Conservation (phyloP, 2,888 invertebrate species). For the Gryllus longicercus region DNA sequence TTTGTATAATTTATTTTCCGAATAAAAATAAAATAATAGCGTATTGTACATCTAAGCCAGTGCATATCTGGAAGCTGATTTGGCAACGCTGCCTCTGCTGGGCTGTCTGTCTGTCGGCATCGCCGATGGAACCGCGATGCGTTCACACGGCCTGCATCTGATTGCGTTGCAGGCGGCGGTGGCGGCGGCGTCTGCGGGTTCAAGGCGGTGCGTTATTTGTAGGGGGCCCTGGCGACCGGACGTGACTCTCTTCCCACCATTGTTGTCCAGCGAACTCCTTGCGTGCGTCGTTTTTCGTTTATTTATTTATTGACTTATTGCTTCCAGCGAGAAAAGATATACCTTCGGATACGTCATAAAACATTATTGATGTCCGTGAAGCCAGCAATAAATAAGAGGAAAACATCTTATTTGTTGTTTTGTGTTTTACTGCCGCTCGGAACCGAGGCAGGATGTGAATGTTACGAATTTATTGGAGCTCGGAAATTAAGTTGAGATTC, state of each 20-base stretch:
- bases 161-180: not conserved
- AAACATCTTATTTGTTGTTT: slow-evolving; percentile 17
- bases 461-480: slow-evolving; percentile 2
- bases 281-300: not conserved
- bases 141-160: slow-evolving; percentile 1
- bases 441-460: slow-evolving; percentile 1
- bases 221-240: not conserved
- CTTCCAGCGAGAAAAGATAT: not conserved
- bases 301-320: slow-evolving; percentile 17
- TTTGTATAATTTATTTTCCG: too few relatives aligned
- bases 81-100: too few relatives aligned
- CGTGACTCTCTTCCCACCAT: slow-evolving; percentile 2
- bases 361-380: slow-evolving; percentile 10
- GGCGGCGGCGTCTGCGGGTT: too few relatives aligned
- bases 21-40: too few relatives aligned
- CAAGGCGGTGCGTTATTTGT: too few relatives aligned
- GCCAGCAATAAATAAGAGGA: not conserved
- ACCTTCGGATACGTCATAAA: slow-evolving; percentile 7
- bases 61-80: too few relatives aligned
- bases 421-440: slow-evolving; percentile 10
- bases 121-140: too few relatives aligned
- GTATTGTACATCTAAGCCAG: too few relatives aligned
- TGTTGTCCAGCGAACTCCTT: not conserved
- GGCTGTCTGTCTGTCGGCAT: too few relatives aligned
- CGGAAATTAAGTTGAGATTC: slow-evolving; percentile 10